Conservation (phyloP, 2,113 vertebrate species). For the Phylloscopus trochiloides region DNA sequence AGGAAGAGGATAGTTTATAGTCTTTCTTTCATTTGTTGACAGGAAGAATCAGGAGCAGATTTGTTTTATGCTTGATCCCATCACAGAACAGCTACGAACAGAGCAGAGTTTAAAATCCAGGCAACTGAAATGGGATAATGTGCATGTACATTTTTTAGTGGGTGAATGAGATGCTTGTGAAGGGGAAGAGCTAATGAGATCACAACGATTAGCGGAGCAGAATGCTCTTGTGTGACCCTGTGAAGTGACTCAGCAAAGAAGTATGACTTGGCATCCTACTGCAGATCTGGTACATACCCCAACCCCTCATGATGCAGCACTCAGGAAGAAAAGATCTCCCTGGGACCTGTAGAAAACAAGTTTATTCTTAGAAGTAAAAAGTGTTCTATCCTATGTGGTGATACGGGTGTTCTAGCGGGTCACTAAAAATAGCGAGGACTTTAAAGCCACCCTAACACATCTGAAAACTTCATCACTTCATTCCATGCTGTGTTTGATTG, state of each 20-base stretch:
- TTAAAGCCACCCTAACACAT: not conserved
- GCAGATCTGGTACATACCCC: not conserved
- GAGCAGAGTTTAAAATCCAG: slow-evolving; percentile 44
- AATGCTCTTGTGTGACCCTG: not conserved
- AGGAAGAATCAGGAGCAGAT: slow-evolving; percentile 65
- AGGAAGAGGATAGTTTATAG: slow-evolving; percentile 53
- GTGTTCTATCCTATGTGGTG: not conserved
- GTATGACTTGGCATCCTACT: not conserved
- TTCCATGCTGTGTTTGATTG: not conserved
- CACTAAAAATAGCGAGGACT: not conserved
- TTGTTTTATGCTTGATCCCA: slow-evolving; percentile 53
- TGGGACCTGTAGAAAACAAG: not conserved
- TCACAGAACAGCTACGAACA: slow-evolving; percentile 6
- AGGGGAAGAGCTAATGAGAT: slow-evolving; percentile 21
- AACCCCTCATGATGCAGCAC: not conserved
- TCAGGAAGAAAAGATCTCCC: not conserved
- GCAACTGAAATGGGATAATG: slow-evolving; percentile 7
- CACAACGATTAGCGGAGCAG: not conserved
- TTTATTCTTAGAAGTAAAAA: not conserved
- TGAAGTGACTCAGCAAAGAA: not conserved
- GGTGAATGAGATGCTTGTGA: slow-evolving; percentile 20
- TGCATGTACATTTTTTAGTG: not conserved
- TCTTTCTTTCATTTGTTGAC: slow-evolving; percentile 66
- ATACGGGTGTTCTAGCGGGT: not conserved
- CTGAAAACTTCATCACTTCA: not conserved